Evolutionary conservation across 2,113 vertebrate species (phyloP).

Genomic region (Osmerus mordax): DNA sequence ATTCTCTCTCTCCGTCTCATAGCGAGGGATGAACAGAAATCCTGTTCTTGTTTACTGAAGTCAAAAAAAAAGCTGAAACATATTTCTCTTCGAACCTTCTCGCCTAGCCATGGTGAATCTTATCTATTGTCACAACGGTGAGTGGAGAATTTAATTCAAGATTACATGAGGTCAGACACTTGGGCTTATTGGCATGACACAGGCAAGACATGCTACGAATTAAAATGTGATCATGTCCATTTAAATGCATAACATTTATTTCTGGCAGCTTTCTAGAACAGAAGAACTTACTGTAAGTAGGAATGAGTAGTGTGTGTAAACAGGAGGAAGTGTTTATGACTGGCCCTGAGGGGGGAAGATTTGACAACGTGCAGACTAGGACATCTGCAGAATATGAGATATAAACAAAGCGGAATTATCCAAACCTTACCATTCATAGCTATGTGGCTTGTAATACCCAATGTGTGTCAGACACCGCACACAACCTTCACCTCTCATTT

Average conservation of each 20-base stretch:
- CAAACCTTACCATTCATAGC: too few relatives aligned
- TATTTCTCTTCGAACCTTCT: conserved; percentile 38
- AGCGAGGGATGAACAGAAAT: neutral
- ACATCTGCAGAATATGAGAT: too few relatives aligned
- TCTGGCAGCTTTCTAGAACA: conserved; percentile 38
- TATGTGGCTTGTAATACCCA: too few relatives aligned
- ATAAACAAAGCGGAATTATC: too few relatives aligned
- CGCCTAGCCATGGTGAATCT: conserved; percentile 56
- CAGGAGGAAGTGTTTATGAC: too few relatives aligned
- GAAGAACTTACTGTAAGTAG: conserved; percentile 43
- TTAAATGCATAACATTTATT: conserved; percentile 70
- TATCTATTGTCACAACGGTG: conserved; percentile 66
- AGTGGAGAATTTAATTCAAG: conserved; percentile 65
- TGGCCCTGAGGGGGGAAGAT: too few relatives aligned
- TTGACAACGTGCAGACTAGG: too few relatives aligned
- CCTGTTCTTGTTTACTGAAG: neutral
- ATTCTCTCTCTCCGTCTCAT: neutral
- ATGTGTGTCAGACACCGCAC: too few relatives aligned
- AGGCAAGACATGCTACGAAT: conserved; percentile 65
- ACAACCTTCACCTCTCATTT: too few relatives aligned
- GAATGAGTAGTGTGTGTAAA: neutral
- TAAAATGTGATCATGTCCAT: conserved; percentile 68
- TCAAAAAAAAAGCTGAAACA: conserved; percentile 14
- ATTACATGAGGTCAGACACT: conserved; percentile 67
- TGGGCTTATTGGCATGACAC: conserved; percentile 61